phyloP scores from a whole-genome alignment of 2,888 invertebrate genomes.

The Alsophila aescularia region DNA sequence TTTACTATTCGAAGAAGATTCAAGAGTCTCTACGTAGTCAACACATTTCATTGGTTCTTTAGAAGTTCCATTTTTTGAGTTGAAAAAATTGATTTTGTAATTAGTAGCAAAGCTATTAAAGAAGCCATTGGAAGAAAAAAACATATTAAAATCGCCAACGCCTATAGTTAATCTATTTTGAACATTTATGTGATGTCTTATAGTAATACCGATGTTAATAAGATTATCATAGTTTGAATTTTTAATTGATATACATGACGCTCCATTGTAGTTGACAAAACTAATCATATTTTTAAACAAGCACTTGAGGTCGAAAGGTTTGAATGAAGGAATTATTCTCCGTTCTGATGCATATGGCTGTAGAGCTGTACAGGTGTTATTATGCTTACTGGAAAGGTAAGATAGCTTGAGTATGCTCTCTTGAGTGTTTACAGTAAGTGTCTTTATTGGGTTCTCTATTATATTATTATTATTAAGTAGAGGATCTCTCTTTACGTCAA shows the following conservation, averaged over 20 bases:
- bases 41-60: background rate
- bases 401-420: background rate
- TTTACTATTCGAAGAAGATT: background rate
- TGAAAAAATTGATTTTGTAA: background rate
- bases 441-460: background rate
- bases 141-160: conserved; percentile 8
- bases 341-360: conserved; percentile 40
- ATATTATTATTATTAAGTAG: conserved; percentile 17
- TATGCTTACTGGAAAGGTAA: background rate
- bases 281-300: conserved; percentile 31
- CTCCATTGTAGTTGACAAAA: conserved; percentile 3
- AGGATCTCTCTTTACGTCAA: conserved; percentile 17
- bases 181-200: conserved; percentile 14
- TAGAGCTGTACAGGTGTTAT: conserved; percentile 41
- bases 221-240: conserved; percentile 13
- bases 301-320: conserved; percentile 22
- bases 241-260: conserved; percentile 1
- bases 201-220: conserved; percentile 17
- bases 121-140: background rate
- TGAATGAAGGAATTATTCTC: conserved; percentile 18
- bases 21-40: background rate
- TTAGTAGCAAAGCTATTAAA: background rate
- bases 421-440: background rate
- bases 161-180: conserved; percentile 14
- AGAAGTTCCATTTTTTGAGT: background rate